Base-by-base conservation (phyloP, 2,113 vertebrate genomes). In the Sturnus vulgaris region DNA sequence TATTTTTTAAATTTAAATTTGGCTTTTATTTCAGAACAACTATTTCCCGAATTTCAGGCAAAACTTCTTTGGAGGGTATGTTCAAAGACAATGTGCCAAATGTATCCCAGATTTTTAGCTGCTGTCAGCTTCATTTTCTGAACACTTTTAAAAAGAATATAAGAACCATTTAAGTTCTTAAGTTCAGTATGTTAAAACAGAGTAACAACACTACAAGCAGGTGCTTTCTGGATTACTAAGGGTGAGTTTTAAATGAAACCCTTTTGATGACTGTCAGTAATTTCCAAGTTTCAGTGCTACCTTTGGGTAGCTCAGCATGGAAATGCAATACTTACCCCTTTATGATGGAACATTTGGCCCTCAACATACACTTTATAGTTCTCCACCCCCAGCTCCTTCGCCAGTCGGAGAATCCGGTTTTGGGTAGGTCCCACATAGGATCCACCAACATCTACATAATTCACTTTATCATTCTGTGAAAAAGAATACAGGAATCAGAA, bases 361-460 rank as follows among this genome's bases (percentile, higher is more conserved):
- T 61, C 44, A 0, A 98, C 93, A 49, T 98, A 97, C n/a, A 98
- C 98, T 96, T 98, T 98, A 22, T 98, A 98, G 15, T 96, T 98
- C 86, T 98, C 89, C 90, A 98, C 63, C 39, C 98, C 98, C 83
- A 98, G 92, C 65, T 98, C 98, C 55, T 98, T 98, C 25, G 98
- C 97, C 46, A 98, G 90, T 4, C 98, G 97, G 30, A 98, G 96
- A 86, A 98, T 98, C n/a, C 98, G 92, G 92, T 98, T 98, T 82
- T 98, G 98, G 12, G 98, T 98, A 4, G 98, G 98, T 89, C 98
- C 98, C 47, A 98, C 96, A 46, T 98, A 98, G 0, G 98, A 66
- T 81, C 98, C 98, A 14, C 98, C 98, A 92, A 98, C 98, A 94
- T 98, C 98, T 3, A 98, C 98, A 1, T 98, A 98, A 52, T 95